Percentiles rank a stretch among this genome's conserved stretches.
Evolutionary conservation across 2,113 vertebrate genomes (phyloP).

Genomic region (Heloderma charlesbogerti): DNA sequence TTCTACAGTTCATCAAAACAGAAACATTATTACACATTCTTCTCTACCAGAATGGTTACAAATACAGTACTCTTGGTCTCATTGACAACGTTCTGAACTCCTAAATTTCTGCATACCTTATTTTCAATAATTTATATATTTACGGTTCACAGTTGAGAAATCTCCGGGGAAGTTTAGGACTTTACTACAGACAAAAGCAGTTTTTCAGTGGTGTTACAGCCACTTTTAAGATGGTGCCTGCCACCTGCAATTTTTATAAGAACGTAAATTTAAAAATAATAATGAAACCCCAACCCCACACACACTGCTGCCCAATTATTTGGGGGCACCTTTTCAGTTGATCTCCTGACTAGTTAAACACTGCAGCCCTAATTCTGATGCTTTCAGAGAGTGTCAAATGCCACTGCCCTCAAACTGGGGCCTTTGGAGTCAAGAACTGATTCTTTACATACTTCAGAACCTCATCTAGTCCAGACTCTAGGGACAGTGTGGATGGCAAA

Average conservation of each 20-base stretch:
- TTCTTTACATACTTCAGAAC: neutral
- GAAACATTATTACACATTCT: neutral
- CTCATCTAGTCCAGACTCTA: too few species aligned
- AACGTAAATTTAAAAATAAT: too few species aligned
- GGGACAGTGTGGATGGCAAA: too few species aligned
- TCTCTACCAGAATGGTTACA: neutral
- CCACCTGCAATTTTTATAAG: too few species aligned
- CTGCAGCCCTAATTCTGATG: neutral
- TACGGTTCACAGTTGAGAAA: conserved; percentile 8
- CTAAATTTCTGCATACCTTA: neutral
- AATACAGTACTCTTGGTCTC: neutral
- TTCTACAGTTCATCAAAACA: neutral
- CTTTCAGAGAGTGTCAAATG: neutral
- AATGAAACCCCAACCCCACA: too few species aligned
- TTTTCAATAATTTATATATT: conserved; percentile 17
- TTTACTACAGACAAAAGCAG: conserved; percentile 68
- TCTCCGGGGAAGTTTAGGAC: neutral
- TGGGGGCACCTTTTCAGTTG: neutral
- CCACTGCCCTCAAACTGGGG: neutral
- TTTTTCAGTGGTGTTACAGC: conserved; percentile 58
- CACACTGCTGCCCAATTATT: neutral
- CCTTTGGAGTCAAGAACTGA: neutral
- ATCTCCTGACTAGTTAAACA: too few species aligned
- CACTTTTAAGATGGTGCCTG: conserved; percentile 67
- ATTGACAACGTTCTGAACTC: neutral